These are phyloP conservation scores for Anolis sagrei DNA, from an alignment of 2,113 vertebrate genomes.

Conservation along the genomic window DNA sequence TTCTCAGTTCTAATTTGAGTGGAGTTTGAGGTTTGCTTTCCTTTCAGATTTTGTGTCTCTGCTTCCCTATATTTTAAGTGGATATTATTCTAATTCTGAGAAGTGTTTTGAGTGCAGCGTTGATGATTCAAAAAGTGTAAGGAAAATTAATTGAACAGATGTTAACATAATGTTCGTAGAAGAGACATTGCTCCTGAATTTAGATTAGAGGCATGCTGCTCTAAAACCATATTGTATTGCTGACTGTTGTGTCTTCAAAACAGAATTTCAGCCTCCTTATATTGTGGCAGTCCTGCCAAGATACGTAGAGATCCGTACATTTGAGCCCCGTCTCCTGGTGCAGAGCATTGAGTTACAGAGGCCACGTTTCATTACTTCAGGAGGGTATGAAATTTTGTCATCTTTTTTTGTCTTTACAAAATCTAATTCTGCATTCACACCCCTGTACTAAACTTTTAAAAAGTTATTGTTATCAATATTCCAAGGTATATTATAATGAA, in stretches of 20 bases:
- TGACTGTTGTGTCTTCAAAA: neutral
- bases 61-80: neutral
- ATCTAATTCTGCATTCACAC: neutral
- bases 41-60: neutral
- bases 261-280: constrained; percentile 97
- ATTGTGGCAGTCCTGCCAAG: constrained; percentile 95
- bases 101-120: neutral
- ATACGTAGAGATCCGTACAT: constrained; percentile 95
- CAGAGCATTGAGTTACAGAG: constrained; percentile 97
- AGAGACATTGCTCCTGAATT: neutral
- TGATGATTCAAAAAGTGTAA: neutral
- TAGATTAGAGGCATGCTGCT: neutral
- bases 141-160: neutral
- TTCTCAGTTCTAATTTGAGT: neutral
- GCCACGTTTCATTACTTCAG: constrained; percentile 94
- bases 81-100: neutral
- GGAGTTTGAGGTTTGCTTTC: neutral
- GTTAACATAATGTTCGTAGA: neutral
- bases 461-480: too few relatives aligned
- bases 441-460: neutral
- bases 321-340: constrained; percentile 93
- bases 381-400: constrained; percentile 81
- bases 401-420: neutral
- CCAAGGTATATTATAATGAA: too few relatives aligned
- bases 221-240: neutral